Base-by-base conservation (phyloP, 2,113 vertebrate genomes). In the Nesogale talazaci region DNA sequence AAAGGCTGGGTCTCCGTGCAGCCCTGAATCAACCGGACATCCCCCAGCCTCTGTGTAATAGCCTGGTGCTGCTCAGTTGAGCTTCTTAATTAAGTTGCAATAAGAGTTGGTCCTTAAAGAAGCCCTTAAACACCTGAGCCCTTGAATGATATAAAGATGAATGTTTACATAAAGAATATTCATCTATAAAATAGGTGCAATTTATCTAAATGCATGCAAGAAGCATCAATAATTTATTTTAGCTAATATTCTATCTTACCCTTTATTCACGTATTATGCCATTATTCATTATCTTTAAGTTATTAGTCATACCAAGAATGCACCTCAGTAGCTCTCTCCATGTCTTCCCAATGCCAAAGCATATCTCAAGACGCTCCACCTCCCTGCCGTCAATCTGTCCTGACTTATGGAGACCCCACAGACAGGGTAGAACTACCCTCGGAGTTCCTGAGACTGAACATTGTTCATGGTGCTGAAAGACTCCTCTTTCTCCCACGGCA, bases 11-110 rank as follows among this genome's bases (percentile, higher is more conserved):
- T 57, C 31, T 76, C 72, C n/a, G 0, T 0, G 46, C 40, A 40
- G 83, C 76, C 42, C 40, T 6, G 52, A 76, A 38, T 74, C 67
- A 75, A 3, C 70, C 2, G 0, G 2, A 65, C 20, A 19, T 83
- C 76, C 1, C 1, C 12, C 84, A 36, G 3, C 59, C 84, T 85
- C 81, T n/a, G 67, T 82, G 72, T 92, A 91, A 92, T 69, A 83
- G 89, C 75, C 76, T 1, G 8, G 15, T 1, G 82, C 34, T 31
- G 72, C 36, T 86, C 59, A 16, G 2, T 52, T 4, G 6, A 72
- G 89, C 46, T 92, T 89, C 72, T 93, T 92, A 96, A 95, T 97
- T 95, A 96, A 92, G 63, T 52, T 1, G 0, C 79, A 38, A 17
- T 76, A 63, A 93, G 69, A 88, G n/a, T 4, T 79, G 69, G 40